Conservation (phyloP, 1,140 invertebrate species). For the Condylostylus longicornis region DNA sequence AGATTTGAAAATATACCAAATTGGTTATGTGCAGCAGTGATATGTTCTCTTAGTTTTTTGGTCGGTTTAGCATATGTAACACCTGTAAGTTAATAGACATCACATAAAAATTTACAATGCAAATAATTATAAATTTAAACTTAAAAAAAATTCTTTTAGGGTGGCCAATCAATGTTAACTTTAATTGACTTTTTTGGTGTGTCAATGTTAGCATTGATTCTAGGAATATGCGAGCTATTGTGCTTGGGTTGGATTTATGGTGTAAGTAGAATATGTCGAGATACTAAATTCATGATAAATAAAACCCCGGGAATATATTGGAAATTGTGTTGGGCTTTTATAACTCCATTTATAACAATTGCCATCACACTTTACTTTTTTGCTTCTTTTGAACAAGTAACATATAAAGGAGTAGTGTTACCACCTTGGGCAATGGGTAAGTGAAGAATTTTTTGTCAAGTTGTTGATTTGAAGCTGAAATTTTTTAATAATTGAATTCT, state of each 20-base stretch:
- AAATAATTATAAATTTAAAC: conserved; percentile 1
- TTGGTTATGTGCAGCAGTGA: conserved; percentile 43
- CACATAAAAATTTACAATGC: no score
- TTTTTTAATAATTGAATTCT: not conserved
- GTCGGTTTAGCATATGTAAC: conserved; percentile 60
- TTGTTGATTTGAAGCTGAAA: no score
- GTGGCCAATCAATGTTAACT: conserved; percentile 71
- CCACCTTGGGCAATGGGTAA: conserved; percentile 36
- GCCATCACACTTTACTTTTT: conserved; percentile 52
- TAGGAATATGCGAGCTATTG: conserved; percentile 48
- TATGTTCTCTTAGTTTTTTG: conserved; percentile 46
- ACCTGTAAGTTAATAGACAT: no score
- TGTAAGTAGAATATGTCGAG: conserved; percentile 44
- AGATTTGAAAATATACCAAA: conserved; percentile 48
- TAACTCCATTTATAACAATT: conserved; percentile 56
- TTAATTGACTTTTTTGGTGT: conserved; percentile 71
- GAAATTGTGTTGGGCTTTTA: conserved; percentile 62
- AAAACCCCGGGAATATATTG: conserved; percentile 56
- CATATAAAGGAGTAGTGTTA: conserved; percentile 35
- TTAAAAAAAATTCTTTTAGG: conserved; percentile 39
- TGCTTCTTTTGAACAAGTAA: conserved; percentile 34
- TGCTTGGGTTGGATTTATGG: conserved; percentile 58
- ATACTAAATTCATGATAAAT: conserved; percentile 65
- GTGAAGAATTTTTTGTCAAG: conserved; percentile 1
- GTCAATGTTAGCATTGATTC: conserved; percentile 51